Base-by-base conservation (phyloP, 2,797 vertebrate species). In the Euphonia xanthogaster region DNA sequence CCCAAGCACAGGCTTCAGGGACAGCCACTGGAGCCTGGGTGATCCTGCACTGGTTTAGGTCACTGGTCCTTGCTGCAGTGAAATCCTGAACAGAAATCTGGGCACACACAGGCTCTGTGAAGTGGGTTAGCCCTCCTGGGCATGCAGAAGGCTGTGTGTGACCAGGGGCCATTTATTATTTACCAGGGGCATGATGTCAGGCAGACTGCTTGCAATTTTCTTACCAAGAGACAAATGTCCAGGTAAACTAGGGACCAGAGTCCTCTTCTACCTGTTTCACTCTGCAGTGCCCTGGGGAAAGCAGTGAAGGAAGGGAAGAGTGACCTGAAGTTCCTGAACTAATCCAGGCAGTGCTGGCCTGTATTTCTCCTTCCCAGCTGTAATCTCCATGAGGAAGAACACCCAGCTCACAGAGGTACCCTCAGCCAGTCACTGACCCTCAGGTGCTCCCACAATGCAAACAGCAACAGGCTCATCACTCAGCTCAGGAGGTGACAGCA, bases 281-380 rank as follows among this genome's bases (percentile, higher is more conserved):
- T 18, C 57, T 30, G 45, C 17, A 60, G 53, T 45, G 45, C 21
- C 23, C 47, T 31, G 9, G n/a, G 31, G 27, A 86, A 94, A 44
- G 62, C 28, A 27, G 6, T 2, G 14, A 9, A 28, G 21, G 20
- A 42, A 37, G 13, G 31, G 21, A 89, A 9, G 40, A 74, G 62
- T 14, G 51, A 60, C 60, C 40, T 66, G 23, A 76, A 92, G 48
- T 2, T 66, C n/a, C 48, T 42, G 27, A 81, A 73, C 60, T 71
- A 73, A 79, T 77, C 61, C 71, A 0, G 0, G 0, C 35, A 70
- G 31, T 0, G 0, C 25, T 82, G 63, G 12, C 55, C 67, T 42
- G 0, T 12, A 30, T 81, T 80, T 53, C 37, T 60, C 37, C 24
- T 62, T 82, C 48, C 47, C 33, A 50, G 60, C 8, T 60, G 10